Percentiles rank a stretch among this genome's conserved stretches.
Conservation (phyloP, 2,888 invertebrate genomes). For the Ochlodes sylvanus region DNA sequence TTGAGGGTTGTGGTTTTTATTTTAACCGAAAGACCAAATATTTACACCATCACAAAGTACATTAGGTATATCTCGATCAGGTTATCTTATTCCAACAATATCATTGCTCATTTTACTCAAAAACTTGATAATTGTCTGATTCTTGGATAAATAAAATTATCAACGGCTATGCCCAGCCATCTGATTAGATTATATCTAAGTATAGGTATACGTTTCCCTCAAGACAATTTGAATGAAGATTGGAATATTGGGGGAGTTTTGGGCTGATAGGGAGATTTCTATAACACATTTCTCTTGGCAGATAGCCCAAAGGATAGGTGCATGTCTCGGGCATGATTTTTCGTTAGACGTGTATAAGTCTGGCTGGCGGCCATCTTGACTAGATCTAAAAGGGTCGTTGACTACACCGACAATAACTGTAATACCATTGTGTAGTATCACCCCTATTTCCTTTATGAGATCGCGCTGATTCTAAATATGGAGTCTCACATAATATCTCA, state of each 20-base stretch:
- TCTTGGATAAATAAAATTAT: no score
- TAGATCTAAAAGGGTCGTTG: constrained; percentile 61
- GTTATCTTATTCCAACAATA: no score
- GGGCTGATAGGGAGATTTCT: constrained; percentile 14
- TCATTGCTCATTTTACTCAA: no score
- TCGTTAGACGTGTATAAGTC: constrained; percentile 57
- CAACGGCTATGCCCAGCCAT: no score
- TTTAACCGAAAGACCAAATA: no score
- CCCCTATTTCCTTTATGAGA: constrained; percentile 31
- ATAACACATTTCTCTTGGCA: constrained; percentile 57
- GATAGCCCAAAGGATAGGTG: constrained; percentile 58
- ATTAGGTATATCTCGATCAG: no score
- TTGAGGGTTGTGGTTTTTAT: no score
- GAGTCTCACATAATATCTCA: neutral
- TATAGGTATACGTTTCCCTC: no score
- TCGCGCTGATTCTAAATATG: constrained; percentile 33
- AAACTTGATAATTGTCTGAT: no score
- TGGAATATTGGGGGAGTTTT: neutral
- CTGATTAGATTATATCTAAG: no score
- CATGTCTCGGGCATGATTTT: constrained; percentile 61
- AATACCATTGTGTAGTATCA: constrained; percentile 23
- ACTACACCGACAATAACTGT: constrained; percentile 45
- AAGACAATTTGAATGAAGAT: neutral
- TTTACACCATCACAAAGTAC: no score
- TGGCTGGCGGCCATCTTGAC: constrained; percentile 66